Conservation (phyloP, 1,140 invertebrate genomes). For the Antheraea pernyi region DNA sequence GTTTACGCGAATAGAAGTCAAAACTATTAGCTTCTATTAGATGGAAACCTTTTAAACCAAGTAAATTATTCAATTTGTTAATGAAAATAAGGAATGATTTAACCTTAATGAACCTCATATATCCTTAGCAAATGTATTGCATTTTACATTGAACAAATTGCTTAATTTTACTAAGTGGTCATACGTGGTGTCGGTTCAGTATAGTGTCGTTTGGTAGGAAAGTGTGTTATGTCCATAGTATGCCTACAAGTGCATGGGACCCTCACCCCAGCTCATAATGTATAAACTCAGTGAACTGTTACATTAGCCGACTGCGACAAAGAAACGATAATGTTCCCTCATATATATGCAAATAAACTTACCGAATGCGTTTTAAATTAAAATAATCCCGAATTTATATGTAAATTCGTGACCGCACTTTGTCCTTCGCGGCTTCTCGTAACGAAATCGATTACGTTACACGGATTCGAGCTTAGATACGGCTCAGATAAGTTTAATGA, state of each 20-base stretch:
- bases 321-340: conserved; percentile 64
- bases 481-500: conserved; percentile 71
- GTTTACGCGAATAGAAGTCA: background rate
- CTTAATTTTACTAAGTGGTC: conserved; percentile 75
- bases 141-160: conserved; percentile 63
- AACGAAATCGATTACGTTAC: conserved; percentile 74
- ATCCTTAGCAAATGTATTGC: conserved; percentile 56
- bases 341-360: conserved; percentile 76
- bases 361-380: conserved; percentile 74
- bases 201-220: conserved; percentile 47
- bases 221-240: conserved; percentile 26
- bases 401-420: conserved; percentile 73
- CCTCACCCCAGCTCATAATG: conserved; percentile 37
- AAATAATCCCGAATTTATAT: conserved; percentile 77
- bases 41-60: background rate
- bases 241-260: background rate
- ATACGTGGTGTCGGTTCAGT: conserved; percentile 42
- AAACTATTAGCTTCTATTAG: background rate
- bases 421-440: conserved; percentile 73
- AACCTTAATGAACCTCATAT: conserved; percentile 31
- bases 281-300: conserved; percentile 57
- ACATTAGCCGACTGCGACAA: conserved; percentile 58
- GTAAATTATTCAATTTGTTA: conserved; percentile 38
- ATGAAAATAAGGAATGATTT: conserved; percentile 46
- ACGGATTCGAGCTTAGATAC: conserved; percentile 68